Evolutionary conservation across 2,888 invertebrate species (phyloP).

Genomic region (Uropetala carovei): DNA sequence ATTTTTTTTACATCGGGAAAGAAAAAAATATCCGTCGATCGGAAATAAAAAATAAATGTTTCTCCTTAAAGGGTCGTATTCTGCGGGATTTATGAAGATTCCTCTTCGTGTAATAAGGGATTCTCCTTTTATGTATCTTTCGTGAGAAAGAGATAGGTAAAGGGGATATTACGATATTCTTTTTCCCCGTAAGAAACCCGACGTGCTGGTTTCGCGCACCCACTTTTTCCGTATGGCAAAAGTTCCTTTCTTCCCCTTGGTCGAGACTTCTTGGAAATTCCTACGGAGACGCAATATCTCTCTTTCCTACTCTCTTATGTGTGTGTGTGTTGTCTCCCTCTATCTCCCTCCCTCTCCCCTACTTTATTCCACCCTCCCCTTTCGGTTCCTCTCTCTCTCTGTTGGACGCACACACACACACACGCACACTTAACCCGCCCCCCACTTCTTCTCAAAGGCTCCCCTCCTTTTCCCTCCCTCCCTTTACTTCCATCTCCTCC

Average conservation of each 20-base stretch:
- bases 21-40: background rate
- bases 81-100: background rate
- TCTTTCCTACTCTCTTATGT: slow-evolving; percentile 9
- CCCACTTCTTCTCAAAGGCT: background rate
- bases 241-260: background rate
- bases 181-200: slow-evolving; percentile 2
- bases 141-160: background rate
- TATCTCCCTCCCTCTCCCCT: background rate
- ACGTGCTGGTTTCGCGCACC: slow-evolving; percentile 46
- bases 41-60: background rate
- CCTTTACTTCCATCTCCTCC: background rate
- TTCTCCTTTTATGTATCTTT: slow-evolving; percentile 17
- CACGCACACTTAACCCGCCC: background rate
- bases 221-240: slow-evolving; percentile 11
- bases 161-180: background rate
- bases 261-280: slow-evolving; percentile 40
- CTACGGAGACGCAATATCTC: slow-evolving; percentile 44
- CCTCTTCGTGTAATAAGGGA: background rate
- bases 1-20: background rate
- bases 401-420: background rate
- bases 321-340: too few species aligned
- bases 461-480: background rate
- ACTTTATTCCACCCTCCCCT: background rate
- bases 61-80: too few species aligned
- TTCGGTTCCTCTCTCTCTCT: background rate